Base-by-base conservation (phyloP, 2,888 invertebrate species). In the Capitulum mitella region DNA sequence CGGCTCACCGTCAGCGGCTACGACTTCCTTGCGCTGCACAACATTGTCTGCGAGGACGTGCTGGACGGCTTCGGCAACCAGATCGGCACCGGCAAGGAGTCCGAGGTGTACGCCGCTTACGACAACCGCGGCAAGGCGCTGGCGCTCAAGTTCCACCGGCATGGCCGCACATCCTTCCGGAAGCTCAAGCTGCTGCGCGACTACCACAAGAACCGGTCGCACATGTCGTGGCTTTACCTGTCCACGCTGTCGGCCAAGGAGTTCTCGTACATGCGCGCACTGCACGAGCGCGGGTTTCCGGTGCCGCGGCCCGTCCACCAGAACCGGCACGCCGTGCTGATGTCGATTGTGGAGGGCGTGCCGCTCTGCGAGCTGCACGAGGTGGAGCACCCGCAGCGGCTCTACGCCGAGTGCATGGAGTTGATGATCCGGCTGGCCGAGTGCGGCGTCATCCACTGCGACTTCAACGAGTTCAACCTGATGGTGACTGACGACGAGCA, bases 391-490 rank as follows among this genome's bases (percentile, higher is more conserved):
- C 78, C 75, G 75, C 79, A 74, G 64, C 87, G 87, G 1, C 88
- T 98, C 0, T 99, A 97, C 85, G 95, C 96, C 83, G 93, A 96
- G 83, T 89, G 98, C 80, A 98, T 99, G 98, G 90, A 93, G 83
- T 87, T 98, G 46, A 93, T 99, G 77, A 91, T 98, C 0, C 90
- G 91, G 64, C 89, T 99, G 78, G 99, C 93, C 40, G 93, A 94
- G 87, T 92, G 93, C 84, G 99, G 99, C 0, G 94, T 99, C 3
- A 98, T 99, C 83, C 99, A 99, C 85, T 95, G 98, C 0, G 99
- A 99, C 88, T 99, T 98, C 86, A 99, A 99, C 85, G 99, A 99
- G 87, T 99, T 99, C 86, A 99, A 99, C 86, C 90, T 99, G 81
- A 95, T 99, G 92, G 80, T 89, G 29, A 90, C 90, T 58, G 90